Evolutionary conservation across 2,113 vertebrate genomes (phyloP).

Genomic region (Nannospalax galili): DNA sequence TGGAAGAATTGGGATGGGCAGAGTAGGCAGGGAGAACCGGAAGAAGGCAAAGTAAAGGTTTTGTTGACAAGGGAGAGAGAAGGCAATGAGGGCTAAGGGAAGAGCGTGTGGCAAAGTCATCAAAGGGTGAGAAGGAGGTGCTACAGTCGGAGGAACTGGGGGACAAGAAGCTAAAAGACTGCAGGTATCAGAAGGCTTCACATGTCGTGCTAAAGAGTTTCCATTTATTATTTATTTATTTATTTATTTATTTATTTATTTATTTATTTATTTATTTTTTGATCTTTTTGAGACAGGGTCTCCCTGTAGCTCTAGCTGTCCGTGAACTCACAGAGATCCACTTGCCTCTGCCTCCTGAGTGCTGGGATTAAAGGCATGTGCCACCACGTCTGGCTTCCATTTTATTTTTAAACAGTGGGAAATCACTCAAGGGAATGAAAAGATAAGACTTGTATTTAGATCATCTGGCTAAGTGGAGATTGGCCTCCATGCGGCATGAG

Average conservation of each 20-base stretch:
- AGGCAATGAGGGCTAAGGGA: not conserved
- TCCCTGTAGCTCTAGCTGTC: too few species aligned
- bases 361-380: too few species aligned
- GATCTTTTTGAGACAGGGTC: too few species aligned
- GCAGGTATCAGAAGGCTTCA: not conserved
- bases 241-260: too few species aligned
- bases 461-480: not conserved
- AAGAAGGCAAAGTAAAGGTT: not conserved
- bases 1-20: not conserved
- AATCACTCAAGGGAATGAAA: slow-evolving; percentile 33
- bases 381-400: too few species aligned
- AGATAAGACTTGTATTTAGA: slow-evolving; percentile 29
- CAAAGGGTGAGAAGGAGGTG: not conserved
- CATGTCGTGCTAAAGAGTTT: not conserved
- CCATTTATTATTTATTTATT: too few species aligned
- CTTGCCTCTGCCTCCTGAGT: too few species aligned
- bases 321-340: too few species aligned
- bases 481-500: not conserved
- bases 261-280: too few species aligned
- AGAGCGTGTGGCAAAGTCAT: not conserved
- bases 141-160: not conserved
- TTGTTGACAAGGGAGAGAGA: not conserved
- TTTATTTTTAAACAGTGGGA: not conserved
- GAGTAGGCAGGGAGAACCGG: not conserved
- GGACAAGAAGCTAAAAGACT: not conserved